Percentiles rank a stretch among this genome's conserved stretches.
Evolutionary conservation across 2,113 vertebrate genomes (phyloP).

Genomic region (Deroptyus accipitrinus): DNA sequence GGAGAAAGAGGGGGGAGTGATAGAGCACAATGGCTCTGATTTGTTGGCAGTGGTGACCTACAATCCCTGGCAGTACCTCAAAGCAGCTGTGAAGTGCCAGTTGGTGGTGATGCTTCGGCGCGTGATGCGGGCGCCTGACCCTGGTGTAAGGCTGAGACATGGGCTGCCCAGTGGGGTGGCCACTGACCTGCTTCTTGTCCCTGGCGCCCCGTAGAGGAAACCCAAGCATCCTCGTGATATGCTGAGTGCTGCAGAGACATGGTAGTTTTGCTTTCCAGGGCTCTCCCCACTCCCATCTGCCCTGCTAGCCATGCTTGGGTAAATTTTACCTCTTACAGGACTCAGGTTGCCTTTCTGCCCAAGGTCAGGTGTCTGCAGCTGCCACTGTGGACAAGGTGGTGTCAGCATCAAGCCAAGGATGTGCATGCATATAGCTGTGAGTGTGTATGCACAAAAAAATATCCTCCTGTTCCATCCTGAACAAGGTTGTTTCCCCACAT

Average conservation of each 20-base stretch:
- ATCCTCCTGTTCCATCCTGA: not conserved
- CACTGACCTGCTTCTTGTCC: not conserved
- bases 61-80: conserved; percentile 57
- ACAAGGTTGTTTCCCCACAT: not conserved
- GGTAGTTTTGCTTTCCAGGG: not conserved
- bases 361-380: not conserved
- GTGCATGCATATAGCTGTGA: no score
- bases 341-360: not conserved
- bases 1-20: not conserved
- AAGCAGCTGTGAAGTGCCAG: conserved; percentile 57
- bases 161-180: not conserved
- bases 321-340: not conserved
- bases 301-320: not conserved
- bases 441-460: not conserved
- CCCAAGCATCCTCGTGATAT: not conserved
- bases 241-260: not conserved
- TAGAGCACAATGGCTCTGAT: conserved; percentile 33
- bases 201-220: not conserved
- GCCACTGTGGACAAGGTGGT: rapidly evolving
- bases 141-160: not conserved
- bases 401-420: not conserved
- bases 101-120: not conserved
- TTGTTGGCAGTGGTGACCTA: conserved; percentile 8
- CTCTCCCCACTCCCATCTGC: not conserved
- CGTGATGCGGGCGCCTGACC: conserved; percentile 35